A percentile compares a stretch with the other conserved stretches of the same genome.
These are phyloP conservation scores for Lymantria monacha DNA, from an alignment of 2,888 invertebrate genomes.

Conservation along the genomic window DNA sequence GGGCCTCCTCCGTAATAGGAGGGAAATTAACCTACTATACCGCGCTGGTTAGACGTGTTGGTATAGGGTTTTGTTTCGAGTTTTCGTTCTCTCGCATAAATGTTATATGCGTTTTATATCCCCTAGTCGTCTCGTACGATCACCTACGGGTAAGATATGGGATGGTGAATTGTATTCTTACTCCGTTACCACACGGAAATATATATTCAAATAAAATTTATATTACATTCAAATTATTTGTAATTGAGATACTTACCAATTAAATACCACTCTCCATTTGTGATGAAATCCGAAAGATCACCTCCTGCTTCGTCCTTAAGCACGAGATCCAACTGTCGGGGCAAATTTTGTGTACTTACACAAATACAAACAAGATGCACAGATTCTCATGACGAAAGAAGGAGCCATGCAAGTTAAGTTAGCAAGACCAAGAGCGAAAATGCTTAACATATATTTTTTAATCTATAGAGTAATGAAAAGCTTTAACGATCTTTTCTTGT, in stretches of 20 bases:
- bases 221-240: neutral
- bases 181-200: neutral
- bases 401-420: constrained; percentile 22
- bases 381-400: constrained; percentile 19
- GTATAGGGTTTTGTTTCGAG: no score
- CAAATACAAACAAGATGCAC: constrained; percentile 37
- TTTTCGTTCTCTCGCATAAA: no score
- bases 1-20: no score
- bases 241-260: constrained; percentile 87
- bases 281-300: constrained; percentile 98
- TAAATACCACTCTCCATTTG: constrained; percentile 99
- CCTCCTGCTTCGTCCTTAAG: constrained; percentile 97
- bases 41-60: no score
- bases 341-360: constrained; percentile 25
- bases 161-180: no score
- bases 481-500: constrained; percentile 9
- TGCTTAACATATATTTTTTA: constrained; percentile 13
- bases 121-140: no score
- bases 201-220: neutral
- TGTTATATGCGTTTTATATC: no score
- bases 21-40: no score
- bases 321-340: constrained; percentile 94
- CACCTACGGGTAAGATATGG: no score
- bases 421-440: constrained; percentile 21
- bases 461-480: constrained; percentile 21